Percentiles rank a stretch among this genome's conserved stretches.
phyloP scores from a whole-genome alignment of 2,888 invertebrate species.

The Desoria tigrina region DNA sequence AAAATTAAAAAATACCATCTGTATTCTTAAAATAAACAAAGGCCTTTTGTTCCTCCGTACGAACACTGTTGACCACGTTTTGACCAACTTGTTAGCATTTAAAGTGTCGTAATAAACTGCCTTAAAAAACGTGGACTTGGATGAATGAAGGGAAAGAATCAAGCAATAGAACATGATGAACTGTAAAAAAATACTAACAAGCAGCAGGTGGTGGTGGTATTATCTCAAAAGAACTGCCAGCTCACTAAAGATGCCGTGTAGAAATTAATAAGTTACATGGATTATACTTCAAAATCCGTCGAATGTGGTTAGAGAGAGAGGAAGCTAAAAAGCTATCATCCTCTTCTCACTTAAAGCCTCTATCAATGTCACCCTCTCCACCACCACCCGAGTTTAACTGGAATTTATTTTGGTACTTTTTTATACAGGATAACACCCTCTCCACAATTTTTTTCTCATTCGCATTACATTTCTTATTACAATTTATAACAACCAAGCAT shows the following conservation, averaged over 20 bases:
- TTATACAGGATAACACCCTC: no score
- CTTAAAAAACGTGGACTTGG: background rate
- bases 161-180: background rate
- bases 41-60: background rate
- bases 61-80: slow-evolving; percentile 4
- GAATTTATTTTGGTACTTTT: no score
- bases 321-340: no score
- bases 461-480: no score
- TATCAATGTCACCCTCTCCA: no score
- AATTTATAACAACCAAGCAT: no score
- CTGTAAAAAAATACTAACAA: background rate
- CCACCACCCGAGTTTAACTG: no score
- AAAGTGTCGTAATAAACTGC: slow-evolving; percentile 9
- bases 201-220: slow-evolving; percentile 5
- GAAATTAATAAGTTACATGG: slow-evolving; percentile 10
- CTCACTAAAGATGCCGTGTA: slow-evolving; percentile 3
- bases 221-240: slow-evolving; percentile 2
- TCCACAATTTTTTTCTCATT: no score
- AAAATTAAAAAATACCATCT: slow-evolving; percentile 11
- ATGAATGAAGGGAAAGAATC: background rate
- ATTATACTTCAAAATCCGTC: background rate
- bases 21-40: slow-evolving; percentile 6
- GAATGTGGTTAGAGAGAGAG: no score
- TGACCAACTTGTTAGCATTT: slow-evolving; percentile 15
- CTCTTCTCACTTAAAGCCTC: no score